Percentiles rank a stretch among this genome's conserved stretches.
phyloP scores from a whole-genome alignment of 2,888 invertebrate genomes.

The Andrena marginata region DNA sequence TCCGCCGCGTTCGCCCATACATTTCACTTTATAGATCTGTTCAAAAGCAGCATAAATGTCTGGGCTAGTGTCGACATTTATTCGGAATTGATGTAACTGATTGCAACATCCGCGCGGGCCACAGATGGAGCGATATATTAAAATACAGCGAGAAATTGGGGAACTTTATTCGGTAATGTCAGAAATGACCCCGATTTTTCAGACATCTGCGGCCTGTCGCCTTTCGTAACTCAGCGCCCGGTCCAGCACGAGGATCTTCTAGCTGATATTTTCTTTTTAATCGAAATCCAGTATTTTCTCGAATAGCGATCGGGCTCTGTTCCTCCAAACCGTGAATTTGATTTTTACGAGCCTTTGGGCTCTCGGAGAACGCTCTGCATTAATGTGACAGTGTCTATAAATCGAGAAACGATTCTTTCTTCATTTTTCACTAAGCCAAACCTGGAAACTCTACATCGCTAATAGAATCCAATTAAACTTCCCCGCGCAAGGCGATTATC shows the following conservation, averaged over 20 bases:
- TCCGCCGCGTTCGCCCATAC: not conserved
- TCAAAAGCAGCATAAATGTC: not conserved
- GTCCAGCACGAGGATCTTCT: no score
- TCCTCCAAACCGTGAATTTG: not conserved
- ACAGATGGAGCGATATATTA: not conserved
- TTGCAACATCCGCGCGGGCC: conserved; percentile 8
- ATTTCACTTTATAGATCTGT: not conserved
- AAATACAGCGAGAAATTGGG: conserved; percentile 8
- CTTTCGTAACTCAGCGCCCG: conserved; percentile 2
- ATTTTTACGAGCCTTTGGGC: not conserved
- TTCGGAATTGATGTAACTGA: conserved; percentile 8
- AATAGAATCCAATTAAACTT: no score
- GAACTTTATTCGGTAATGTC: conserved; percentile 3
- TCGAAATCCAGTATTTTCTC: not conserved
- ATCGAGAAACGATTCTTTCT: not conserved
- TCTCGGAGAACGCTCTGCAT: not conserved
- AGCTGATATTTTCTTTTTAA: no score
- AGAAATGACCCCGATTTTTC: not conserved
- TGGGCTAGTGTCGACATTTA: conserved; percentile 13
- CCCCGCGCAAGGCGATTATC: no score
- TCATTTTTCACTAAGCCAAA: no score
- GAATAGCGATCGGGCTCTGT: not conserved
- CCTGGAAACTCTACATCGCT: no score
- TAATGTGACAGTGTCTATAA: not conserved
- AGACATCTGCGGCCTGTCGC: not conserved